Percentiles rank a stretch among this genome's conserved stretches.
Evolutionary conservation across 2,888 invertebrate genomes (phyloP).

Genomic region (Nymphalis polychloros): DNA sequence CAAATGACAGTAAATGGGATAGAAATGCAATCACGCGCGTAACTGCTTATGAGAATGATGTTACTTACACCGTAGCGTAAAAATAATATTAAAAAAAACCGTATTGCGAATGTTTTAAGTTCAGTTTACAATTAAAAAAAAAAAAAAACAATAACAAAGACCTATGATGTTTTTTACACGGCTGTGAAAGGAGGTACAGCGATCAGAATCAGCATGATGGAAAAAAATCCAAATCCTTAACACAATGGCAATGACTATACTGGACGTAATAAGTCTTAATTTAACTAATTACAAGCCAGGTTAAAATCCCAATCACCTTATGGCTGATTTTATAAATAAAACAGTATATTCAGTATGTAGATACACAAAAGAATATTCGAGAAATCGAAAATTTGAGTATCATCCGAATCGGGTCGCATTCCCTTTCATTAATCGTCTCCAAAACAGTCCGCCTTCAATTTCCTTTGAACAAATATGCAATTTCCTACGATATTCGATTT

Average conservation of each 20-base stretch:
- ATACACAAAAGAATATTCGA: background rate
- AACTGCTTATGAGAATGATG: background rate
- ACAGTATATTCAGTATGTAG: background rate
- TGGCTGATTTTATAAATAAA: no score
- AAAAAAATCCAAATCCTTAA: no score
- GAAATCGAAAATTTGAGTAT: background rate
- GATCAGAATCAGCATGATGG: no score
- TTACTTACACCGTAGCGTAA: background rate
- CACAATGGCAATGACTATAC: no score
- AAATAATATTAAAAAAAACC: background rate
- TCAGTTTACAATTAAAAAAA: no score
- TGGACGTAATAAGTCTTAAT: no score
- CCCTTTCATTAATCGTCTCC: slow-evolving; percentile 25
- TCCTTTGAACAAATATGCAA: slow-evolving; percentile 32
- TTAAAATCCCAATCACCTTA: no score
- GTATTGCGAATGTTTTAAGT: no score
- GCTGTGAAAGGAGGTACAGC: no score
- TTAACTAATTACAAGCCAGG: background rate
- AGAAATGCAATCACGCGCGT: background rate
- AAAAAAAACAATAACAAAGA: no score
- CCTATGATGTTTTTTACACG: no score
- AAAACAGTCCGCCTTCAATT: slow-evolving; percentile 33
- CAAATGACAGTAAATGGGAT: background rate
- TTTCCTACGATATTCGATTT: slow-evolving; percentile 28
- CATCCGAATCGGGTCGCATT: background rate